Evolutionary conservation across 2,888 invertebrate species (phyloP), one percentile per base, ranked within the genome.

Genomic region (Drosophila stalkeri): DNA sequence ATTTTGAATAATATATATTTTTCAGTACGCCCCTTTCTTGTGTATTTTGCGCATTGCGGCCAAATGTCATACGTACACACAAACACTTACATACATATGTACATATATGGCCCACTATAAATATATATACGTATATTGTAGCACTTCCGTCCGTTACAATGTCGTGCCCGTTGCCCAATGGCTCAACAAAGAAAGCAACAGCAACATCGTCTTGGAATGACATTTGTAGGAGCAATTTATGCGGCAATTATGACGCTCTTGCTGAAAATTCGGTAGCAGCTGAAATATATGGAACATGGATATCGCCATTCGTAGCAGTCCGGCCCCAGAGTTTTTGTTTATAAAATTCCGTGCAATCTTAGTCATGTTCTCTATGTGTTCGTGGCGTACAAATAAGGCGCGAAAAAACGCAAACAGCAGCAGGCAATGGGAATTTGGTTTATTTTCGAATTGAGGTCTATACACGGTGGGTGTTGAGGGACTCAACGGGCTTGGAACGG

Each of bases 301-400:
- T 77, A 61, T 72, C 69, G 80, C 37, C 16, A 39, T 5, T 9
- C 27, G 27, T 0, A 27, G 18, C 23, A n/a, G 54, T 74, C 70
- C 72, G 59, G 44, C 37, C 68, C 52, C 41, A 69, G 49, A 51
- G 3, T n/a, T 86, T 84, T 89, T 86, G 85, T 89, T 86, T 86
- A 86, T 82, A 71, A 84, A 84, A 86, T 86, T 84, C 89, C 89
- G 51, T 62, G 61, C 37, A 37, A 41, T 56, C 71, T 86, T 81
- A 86, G 78, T 86, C 85, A 86, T 82, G 55, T 27, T 55, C 52
- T 61, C 64, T 69, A 63, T 63, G 20, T 60, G 20, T 49, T 44
- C n/a, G 35, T n/a, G 59, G 43, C 62, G 60, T 80, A 90, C 86
- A 89, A 89, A 86, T 86, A 86, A 89, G 86, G 86, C 86, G 86